phyloP scores from a whole-genome alignment of 2,888 invertebrate species.

The Bhutanitis thaidina region DNA sequence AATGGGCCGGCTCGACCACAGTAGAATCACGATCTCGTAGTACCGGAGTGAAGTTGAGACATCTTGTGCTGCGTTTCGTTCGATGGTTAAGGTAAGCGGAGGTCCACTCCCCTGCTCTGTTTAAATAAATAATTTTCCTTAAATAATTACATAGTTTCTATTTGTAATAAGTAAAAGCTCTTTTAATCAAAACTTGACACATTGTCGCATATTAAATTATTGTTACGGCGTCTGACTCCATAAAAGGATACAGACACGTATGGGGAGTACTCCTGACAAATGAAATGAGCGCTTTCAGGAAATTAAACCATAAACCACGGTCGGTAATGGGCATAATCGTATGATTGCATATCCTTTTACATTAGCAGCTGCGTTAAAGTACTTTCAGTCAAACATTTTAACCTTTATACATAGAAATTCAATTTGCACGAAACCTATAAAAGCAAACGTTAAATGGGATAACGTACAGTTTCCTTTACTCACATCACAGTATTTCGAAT shows the following conservation, averaged over 20 bases:
- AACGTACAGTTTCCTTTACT: not conserved
- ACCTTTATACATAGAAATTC: conserved; percentile 16
- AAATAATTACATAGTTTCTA: no score
- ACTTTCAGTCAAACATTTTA: conserved; percentile 7
- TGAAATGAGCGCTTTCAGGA: conserved; percentile 64
- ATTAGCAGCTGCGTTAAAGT: conserved; percentile 25
- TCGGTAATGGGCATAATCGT: conserved; percentile 52
- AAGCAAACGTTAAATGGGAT: not conserved
- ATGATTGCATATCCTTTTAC: conserved; percentile 40
- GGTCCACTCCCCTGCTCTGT: no score
- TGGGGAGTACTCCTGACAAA: conserved; percentile 44
- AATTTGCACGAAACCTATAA: conserved; percentile 17
- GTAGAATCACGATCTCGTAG: no score
- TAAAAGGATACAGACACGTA: conserved; percentile 53
- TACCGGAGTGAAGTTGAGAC: no score
- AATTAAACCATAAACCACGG: conserved; percentile 69
- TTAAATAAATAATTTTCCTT: no score
- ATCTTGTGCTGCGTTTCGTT: no score
- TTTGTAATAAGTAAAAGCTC: not conserved
- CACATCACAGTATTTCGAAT: not conserved
- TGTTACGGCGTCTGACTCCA: conserved; percentile 41
- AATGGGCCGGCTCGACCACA: no score
- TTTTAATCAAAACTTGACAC: conserved; percentile 47
- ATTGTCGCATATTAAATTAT: conserved; percentile 49
- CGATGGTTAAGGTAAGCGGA: no score